Evolutionary conservation across 1,140 invertebrate genomes (phyloP).

Genomic region (Drosophila kohkoa): DNA sequence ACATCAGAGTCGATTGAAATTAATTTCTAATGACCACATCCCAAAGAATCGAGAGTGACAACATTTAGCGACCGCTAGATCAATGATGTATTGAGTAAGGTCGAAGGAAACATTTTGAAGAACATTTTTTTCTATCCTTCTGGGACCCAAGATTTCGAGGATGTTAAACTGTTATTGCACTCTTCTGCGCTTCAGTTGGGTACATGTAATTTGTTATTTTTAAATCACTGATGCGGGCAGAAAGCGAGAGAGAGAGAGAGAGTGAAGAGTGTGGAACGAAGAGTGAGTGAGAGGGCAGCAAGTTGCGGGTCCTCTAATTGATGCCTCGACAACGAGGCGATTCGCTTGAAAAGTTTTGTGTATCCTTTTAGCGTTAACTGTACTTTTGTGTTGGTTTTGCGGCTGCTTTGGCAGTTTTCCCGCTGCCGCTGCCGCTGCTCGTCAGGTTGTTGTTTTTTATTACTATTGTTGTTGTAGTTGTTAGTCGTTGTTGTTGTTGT

Average conservation of each 20-base stretch:
- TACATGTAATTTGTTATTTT: slow-evolving; percentile 10
- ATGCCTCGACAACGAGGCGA: slow-evolving; percentile 36
- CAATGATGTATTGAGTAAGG: not conserved
- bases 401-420: slow-evolving; percentile 28
- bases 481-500: slow-evolving; percentile 20
- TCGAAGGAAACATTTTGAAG: not conserved
- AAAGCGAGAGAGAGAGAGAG: not conserved
- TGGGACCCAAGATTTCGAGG: not conserved
- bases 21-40: not conserved
- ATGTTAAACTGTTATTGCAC: not conserved
- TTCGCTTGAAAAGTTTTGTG: slow-evolving; percentile 65
- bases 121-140: not conserved
- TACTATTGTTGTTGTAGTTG: slow-evolving; percentile 1
- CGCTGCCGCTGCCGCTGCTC: not conserved
- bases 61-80: not conserved
- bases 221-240: slow-evolving; percentile 12
- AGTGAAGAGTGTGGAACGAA: not conserved
- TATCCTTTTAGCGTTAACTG: slow-evolving; percentile 79
- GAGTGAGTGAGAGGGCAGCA: not conserved
- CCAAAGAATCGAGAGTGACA: not conserved
- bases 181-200: not conserved
- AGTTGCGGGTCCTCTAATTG: slow-evolving; percentile 28
- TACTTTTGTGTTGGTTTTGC: slow-evolving; percentile 66
- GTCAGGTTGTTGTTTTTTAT: slow-evolving; percentile 27
- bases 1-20: not conserved